Base-by-base conservation (phyloP, 2,113 vertebrate species). In the Synchiropus splendidus region DNA sequence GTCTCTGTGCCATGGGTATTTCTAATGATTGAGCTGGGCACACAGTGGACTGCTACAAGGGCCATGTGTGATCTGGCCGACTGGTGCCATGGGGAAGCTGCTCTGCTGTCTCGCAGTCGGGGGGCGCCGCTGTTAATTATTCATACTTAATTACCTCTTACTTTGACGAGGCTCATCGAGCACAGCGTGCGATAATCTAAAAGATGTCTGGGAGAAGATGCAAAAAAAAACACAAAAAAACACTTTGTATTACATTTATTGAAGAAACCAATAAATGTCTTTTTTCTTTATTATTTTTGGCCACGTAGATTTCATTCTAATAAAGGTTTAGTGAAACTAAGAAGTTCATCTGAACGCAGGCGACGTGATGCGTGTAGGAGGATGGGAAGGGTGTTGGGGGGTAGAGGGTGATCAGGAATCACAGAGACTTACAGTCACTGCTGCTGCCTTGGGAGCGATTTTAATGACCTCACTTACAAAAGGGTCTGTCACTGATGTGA, bases 401-500 rank as follows among this genome's bases (percentile, higher is more conserved):
- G 47, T 48, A 2, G 41, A 49, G 39, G 47, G 47, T 35, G 13
- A 21, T n/a, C n/a, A 38, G 44, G 35, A 17, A 35, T 16, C 54
- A 38, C 16, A 33, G 21, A 34, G n/a, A 46, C 18, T 33, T 35
- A 42, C 31, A 46, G 44, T 36, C 32, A 31, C 31, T 65, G 16
- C 58, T 79, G 81, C 79, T 85, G 85, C 83, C 81, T 76, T 83
- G 81, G 84, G 86, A 88, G 75, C 73, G 70, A 74, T 87, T 85
- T 80, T 84, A 88, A 87, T 90, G 85, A 87, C 83, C 85, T 80
- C 66, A 72, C 74, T 84, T 83, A 77, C 74, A 59, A 75, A 65
- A 73, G 64, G 69, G 64, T 71, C 74, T 83, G 67, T 83, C 77
- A 78, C 77, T 75, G 54, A 66, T 77, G 75, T 83, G 80, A 81